A percentile compares a stretch with the other conserved stretches of the same genome.
phyloP scores from a whole-genome alignment of 2,888 invertebrate species.

The Sussaba pulchella region DNA sequence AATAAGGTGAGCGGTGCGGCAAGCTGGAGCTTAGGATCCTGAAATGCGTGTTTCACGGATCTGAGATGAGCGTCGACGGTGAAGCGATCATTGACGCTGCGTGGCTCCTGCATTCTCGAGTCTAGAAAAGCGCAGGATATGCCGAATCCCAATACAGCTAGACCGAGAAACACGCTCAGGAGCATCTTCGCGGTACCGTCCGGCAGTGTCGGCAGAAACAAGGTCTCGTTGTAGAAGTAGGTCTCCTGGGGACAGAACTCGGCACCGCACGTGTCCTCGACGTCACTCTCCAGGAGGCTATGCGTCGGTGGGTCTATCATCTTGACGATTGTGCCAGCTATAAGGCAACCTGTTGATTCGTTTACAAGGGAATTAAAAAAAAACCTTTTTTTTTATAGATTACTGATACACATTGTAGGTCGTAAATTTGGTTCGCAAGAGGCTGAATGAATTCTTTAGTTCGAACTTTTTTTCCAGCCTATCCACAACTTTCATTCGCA shows the following conservation, averaged over 20 bases:
- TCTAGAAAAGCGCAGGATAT: slow-evolving; percentile 81
- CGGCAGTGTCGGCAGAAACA: slow-evolving; percentile 74
- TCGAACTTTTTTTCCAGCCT: neutral
- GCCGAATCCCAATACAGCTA: slow-evolving; percentile 79
- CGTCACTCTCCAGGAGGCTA: slow-evolving; percentile 70
- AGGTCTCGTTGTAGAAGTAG: slow-evolving; percentile 77
- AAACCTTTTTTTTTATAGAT: no score
- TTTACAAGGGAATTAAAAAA: slow-evolving; percentile 10
- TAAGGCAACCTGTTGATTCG: slow-evolving; percentile 76
- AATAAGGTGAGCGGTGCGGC: slow-evolving; percentile 92
- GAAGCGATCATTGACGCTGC: slow-evolving; percentile 72
- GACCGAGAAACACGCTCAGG: slow-evolving; percentile 79
- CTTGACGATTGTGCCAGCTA: slow-evolving; percentile 78
- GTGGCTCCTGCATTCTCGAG: slow-evolving; percentile 80
- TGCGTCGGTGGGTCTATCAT: slow-evolving; percentile 73
- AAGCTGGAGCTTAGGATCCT: slow-evolving; percentile 88
- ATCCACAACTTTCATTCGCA: neutral
- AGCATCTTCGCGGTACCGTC: slow-evolving; percentile 76
- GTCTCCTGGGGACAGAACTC: slow-evolving; percentile 80
- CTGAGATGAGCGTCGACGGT: slow-evolving; percentile 78
- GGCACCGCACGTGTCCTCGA: slow-evolving; percentile 79
- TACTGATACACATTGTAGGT: no score
- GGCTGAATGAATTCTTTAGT: neutral
- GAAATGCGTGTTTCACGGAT: slow-evolving; percentile 85
- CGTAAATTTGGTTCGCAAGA: neutral